Conservation (phyloP, 2,797 vertebrate species). For the Neopelma chrysocephalum region DNA sequence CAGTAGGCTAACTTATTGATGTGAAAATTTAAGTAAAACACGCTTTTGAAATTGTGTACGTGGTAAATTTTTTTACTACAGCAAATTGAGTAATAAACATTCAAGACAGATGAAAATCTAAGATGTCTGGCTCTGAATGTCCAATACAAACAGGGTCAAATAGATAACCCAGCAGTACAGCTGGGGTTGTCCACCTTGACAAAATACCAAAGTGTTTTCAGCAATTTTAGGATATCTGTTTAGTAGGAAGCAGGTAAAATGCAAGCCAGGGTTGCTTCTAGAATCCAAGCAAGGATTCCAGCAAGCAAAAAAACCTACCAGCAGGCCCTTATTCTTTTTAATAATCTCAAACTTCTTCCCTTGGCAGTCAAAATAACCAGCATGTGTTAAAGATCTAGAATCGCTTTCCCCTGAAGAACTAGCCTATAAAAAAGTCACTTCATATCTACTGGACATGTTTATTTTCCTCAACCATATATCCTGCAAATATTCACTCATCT, state of each 20-base stretch:
- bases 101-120: neutral
- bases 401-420: neutral
- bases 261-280: neutral
- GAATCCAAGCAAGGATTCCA: neutral
- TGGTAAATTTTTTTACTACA: neutral
- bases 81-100: neutral
- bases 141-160: neutral
- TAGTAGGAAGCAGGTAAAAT: neutral
- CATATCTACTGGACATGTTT: neutral
- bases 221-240: neutral
- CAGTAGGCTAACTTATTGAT: neutral
- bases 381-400: neutral
- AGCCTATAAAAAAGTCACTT: conserved; percentile 10
- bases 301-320: neutral
- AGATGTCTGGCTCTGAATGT: neutral
- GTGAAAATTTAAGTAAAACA: neutral
- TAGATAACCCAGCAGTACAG: neutral
- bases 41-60: neutral
- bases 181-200: neutral
- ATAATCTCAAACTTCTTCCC: neutral
- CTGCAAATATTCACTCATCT: neutral
- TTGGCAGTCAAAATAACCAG: conserved; percentile 12
- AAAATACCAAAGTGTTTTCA: neutral
- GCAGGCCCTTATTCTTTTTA: neutral
- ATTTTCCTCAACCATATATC: neutral